These are phyloP conservation scores for Zhengitettix transpicula DNA, from an alignment of 2,888 invertebrate genomes.

Conservation along the genomic window DNA sequence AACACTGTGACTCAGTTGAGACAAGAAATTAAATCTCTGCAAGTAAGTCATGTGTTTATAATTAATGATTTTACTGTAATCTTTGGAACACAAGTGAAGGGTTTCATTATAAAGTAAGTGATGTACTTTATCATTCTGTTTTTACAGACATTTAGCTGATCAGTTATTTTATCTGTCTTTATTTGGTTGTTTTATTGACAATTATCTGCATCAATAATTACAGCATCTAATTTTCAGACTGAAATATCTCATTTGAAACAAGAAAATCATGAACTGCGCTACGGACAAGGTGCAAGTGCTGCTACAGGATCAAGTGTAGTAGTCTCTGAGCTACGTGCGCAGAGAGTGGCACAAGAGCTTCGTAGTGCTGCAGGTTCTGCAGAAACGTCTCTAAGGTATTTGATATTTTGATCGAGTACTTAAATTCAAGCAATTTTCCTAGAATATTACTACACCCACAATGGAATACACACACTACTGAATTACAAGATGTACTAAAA, in stretches of 20 bases:
- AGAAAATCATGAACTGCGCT: slow-evolving; percentile 33
- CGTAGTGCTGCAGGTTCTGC: slow-evolving; percentile 44
- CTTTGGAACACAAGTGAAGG: too few species aligned
- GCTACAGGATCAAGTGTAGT: not conserved
- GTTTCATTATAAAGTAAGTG: not conserved
- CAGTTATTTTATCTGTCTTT: not conserved
- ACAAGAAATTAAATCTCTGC: slow-evolving; percentile 51
- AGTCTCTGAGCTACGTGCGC: slow-evolving; percentile 11
- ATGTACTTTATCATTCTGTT: not conserved
- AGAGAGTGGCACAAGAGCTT: slow-evolving; percentile 27
- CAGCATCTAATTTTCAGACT: slow-evolving; percentile 23
- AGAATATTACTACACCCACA: not conserved
- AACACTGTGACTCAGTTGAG: slow-evolving; percentile 43
- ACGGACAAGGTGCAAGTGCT: slow-evolving; percentile 26
- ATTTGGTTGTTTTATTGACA: not conserved
- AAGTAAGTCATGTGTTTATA: slow-evolving; percentile 29
- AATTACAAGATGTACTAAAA: too few species aligned
- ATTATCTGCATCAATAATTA: not conserved
- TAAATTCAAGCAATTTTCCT: not conserved
- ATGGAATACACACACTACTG: not conserved
- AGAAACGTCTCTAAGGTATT: slow-evolving; percentile 47
- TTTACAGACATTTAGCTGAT: not conserved
- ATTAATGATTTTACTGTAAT: not conserved
- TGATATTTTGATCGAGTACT: not conserved
- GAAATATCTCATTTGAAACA: slow-evolving; percentile 31